Percentiles rank a stretch among this genome's conserved stretches.
phyloP scores from a whole-genome alignment of 2,113 vertebrate species.

The human (Homo sapiens) region DNA sequence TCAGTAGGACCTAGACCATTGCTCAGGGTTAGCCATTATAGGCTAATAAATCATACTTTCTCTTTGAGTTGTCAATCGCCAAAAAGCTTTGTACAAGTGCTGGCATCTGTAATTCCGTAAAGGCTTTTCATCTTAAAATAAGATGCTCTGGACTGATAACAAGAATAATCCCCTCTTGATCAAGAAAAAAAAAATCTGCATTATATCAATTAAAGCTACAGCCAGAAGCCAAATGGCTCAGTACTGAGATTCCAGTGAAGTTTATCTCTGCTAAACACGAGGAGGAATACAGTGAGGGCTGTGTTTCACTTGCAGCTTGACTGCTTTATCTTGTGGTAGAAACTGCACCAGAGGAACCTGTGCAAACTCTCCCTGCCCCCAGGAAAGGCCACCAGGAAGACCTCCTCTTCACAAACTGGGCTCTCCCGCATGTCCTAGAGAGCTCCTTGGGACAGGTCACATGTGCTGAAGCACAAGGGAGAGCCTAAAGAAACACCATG shows the following conservation, averaged over 20 bases:
- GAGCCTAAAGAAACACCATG: conserved; percentile 34
- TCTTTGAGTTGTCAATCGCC: conserved; percentile 96
- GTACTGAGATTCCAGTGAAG: conserved; percentile 86
- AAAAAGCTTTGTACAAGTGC: conserved; percentile 92
- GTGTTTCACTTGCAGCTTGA: conserved; percentile 86
- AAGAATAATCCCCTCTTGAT: conserved; percentile 97
- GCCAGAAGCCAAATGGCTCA: conserved; percentile 91
- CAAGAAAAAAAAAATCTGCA: conserved; percentile 95
- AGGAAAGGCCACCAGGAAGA: conserved; percentile 68
- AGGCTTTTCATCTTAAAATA: conserved; percentile 98
- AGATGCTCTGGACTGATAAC: conserved; percentile 98
- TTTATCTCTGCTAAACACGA: conserved; percentile 95
- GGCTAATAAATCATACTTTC: conserved; percentile 99
- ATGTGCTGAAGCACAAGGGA: neutral
- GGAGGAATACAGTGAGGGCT: conserved; percentile 85
- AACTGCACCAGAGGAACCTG: conserved; percentile 77
- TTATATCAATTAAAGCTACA: conserved; percentile 98
- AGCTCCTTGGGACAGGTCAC: conserved; percentile 53
- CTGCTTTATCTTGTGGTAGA: conserved; percentile 85
- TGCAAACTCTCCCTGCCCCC: conserved; percentile 75
- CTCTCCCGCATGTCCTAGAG: conserved; percentile 68
- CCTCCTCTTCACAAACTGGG: conserved; percentile 59
- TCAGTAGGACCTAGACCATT: conserved; percentile 91
- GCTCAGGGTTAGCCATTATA: conserved; percentile 93
- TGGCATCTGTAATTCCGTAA: conserved; percentile 96